A percentile compares a stretch with the other conserved stretches of the same genome.
Conservation (phyloP, 2,113 vertebrate genomes). For the Cathartes aura region DNA sequence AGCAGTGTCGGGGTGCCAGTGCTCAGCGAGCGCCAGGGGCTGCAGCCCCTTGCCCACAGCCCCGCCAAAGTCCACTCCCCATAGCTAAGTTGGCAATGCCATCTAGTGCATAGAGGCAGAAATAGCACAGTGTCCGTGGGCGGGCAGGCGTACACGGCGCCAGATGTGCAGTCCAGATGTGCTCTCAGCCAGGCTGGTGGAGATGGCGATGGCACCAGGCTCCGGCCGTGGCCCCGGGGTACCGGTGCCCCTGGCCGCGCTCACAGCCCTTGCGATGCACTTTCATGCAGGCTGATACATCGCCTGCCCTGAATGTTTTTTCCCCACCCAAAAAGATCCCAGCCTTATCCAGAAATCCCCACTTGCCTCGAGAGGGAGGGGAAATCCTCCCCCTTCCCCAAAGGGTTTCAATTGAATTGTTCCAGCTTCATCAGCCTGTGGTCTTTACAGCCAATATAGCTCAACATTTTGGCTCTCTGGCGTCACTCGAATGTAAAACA, state of each 20-base stretch:
- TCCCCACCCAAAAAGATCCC: not conserved
- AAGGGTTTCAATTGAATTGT: not conserved
- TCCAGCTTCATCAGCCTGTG: not conserved
- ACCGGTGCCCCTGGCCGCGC: not conserved
- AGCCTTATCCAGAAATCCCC: not conserved
- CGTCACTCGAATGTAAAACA: conserved; percentile 45
- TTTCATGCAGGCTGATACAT: accelerated
- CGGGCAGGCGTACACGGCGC: not conserved
- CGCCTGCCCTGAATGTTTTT: not conserved
- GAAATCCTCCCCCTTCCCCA: not conserved
- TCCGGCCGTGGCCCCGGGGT: accelerated
- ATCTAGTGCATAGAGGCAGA: conserved; percentile 78
- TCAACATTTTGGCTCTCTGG: conserved; percentile 10
- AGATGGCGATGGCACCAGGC: not conserved
- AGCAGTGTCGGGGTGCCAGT: not conserved
- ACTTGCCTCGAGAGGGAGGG: not conserved
- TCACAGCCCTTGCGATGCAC: not conserved
- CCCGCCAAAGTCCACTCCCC: not conserved
- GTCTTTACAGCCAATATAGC: not conserved
- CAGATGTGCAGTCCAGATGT: conserved; percentile 16
- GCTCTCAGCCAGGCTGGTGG: not conserved
- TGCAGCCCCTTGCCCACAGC: not conserved
- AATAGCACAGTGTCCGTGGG: not conserved
- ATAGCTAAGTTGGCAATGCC: conserved; percentile 76
- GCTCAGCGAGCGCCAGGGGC: not conserved